Evolutionary conservation across 2,113 vertebrate genomes (phyloP), one percentile per base, ranked within the genome.

Genomic region (Heteronetta atricapilla): DNA sequence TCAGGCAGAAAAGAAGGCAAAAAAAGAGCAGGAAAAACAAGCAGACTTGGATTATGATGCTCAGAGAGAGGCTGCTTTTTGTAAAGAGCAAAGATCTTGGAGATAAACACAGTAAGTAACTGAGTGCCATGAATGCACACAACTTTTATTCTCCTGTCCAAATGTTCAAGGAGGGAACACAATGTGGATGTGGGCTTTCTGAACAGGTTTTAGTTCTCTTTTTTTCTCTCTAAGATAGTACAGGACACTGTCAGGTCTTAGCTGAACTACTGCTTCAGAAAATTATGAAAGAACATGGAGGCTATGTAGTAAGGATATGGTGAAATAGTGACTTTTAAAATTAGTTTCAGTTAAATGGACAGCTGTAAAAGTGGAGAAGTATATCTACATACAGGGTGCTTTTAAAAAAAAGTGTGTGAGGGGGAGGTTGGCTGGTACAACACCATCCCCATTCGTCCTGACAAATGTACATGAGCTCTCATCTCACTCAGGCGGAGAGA

Each of bases 71-170:
- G 70, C 98, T 36, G 38, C 93, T 3, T 89, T 90, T 63, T 90
- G 77, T 68, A 98, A 98, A 68, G 98, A 99, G 81, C 69, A 44
- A 23, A 86, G 97, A 78, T 99, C 99, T 95, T 82, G 96, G 70
- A 80, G 91, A 72, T 99, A 99, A 80, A 98, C 98, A 55, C 95
- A 93, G 81, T 90, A 96, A 75, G 94, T 99, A 59, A 98, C 98
- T 91, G 59, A 91, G 97, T 98, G 14, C 91, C 3, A 91, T 97
- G 74, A 96, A 94, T 56, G 88, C 96, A 76, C 93, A 42, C 87
- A 98, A 98, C 8, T 86, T 97, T 58, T 97, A 96, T 83, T 98
- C 97, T 50, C 97, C 98, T 34, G 74, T 94, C 38, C 98, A 97
- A 95, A 97, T 97, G 60, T 97, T 95, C 6, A 95, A 96, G 60